Evolutionary conservation across 2,797 vertebrate species (phyloP).

Genomic region (Spea hammondii): DNA sequence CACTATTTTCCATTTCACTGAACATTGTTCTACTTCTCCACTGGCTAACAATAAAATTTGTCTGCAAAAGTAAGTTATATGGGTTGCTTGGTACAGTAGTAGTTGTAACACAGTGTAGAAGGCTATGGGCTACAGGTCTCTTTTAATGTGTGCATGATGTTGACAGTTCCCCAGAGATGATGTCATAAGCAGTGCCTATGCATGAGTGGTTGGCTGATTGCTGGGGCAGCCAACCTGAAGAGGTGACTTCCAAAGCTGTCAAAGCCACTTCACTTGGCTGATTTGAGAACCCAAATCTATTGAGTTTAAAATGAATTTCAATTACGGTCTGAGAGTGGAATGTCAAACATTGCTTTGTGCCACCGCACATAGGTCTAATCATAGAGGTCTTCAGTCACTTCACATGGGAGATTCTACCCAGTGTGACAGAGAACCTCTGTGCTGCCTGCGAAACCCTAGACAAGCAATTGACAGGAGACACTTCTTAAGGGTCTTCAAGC

Average conservation of each 20-base stretch:
- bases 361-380: conserved; percentile 36
- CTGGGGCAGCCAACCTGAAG: conserved; percentile 39
- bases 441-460: conserved; percentile 45
- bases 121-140: not conserved
- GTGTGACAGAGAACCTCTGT: conserved; percentile 49
- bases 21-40: no score
- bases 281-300: conserved; percentile 48
- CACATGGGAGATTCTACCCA: conserved; percentile 36
- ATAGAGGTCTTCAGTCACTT: conserved; percentile 36
- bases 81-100: conserved; percentile 4
- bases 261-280: conserved; percentile 49
- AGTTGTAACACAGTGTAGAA: conserved; percentile 17
- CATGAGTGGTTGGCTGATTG: conserved; percentile 45
- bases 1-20: no score
- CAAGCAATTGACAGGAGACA: conserved; percentile 39
- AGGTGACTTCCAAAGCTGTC: conserved; percentile 52
- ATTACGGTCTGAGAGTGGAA: conserved; percentile 44
- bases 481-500: conserved; percentile 37
- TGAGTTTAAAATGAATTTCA: conserved; percentile 52
- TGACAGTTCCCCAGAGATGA: conserved; percentile 34
- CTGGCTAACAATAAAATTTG: no score
- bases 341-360: conserved; percentile 52
- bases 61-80: not conserved
- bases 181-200: conserved; percentile 33
- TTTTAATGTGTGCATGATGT: conserved; percentile 20